Percentiles rank a stretch among this genome's conserved stretches.
These are phyloP conservation scores for Ornithoptera alexandrae DNA, from an alignment of 2,888 invertebrate species.

Conservation along the genomic window DNA sequence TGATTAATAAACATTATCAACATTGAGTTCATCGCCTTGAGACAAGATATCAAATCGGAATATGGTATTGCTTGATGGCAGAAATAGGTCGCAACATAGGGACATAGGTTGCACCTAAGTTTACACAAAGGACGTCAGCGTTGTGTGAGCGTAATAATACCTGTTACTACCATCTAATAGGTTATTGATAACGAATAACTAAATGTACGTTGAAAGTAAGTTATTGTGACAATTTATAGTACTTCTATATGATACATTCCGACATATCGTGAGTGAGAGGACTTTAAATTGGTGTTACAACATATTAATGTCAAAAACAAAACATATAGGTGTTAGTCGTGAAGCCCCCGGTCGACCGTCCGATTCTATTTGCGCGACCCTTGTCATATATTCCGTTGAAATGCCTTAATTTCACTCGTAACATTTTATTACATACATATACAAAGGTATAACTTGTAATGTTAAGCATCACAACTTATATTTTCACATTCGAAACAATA, in stretches of 20 bases:
- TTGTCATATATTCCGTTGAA: constrained; percentile 1
- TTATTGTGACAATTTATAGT: neutral
- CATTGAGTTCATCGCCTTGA: too few relatives aligned
- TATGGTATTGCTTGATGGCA: too few relatives aligned
- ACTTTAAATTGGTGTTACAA: constrained; percentile 5
- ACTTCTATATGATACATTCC: neutral
- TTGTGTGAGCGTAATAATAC: too few relatives aligned
- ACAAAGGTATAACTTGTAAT: too few relatives aligned
- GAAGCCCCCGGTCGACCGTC: constrained; percentile 2
- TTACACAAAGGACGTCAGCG: too few relatives aligned
- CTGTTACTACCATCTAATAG: too few relatives aligned
- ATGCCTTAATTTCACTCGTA: constrained; percentile 2
- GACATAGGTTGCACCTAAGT: too few relatives aligned
- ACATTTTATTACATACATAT: neutral
- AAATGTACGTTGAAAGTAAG: neutral
- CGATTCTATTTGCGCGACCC: constrained; percentile 4
- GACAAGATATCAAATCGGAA: too few relatives aligned
- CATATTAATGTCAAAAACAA: constrained; percentile 1
- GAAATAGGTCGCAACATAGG: too few relatives aligned
- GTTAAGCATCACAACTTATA: neutral
- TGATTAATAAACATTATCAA: too few relatives aligned
- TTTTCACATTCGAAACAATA: neutral
- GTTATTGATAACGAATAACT: neutral
- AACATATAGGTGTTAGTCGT: constrained; percentile 7
- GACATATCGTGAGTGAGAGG: neutral